Conservation (phyloP, 1,140 invertebrate species). For the Microplitis demolitor region DNA sequence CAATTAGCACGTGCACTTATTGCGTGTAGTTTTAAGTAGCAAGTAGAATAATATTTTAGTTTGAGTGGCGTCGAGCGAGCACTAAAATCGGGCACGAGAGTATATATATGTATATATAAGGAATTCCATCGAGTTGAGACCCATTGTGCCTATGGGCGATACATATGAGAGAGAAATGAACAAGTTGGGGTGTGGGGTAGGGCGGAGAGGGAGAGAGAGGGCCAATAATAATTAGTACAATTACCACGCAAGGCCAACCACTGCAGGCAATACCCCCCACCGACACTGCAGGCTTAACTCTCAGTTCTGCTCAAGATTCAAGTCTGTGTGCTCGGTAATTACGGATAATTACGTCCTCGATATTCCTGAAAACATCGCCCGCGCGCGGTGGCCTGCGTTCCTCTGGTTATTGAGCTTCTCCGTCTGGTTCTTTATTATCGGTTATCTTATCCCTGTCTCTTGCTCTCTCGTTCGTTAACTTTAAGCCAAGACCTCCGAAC, state of each 20-base stretch:
- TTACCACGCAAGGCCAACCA: slow-evolving; percentile 59
- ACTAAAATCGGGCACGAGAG: slow-evolving; percentile 23
- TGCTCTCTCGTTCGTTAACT: background rate
- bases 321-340: slow-evolving; percentile 56
- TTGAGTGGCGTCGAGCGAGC: background rate
- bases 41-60: slow-evolving; percentile 7
- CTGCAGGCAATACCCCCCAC: slow-evolving; percentile 32
- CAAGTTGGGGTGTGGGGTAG: slow-evolving; percentile 23
- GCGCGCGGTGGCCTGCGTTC: slow-evolving; percentile 34
- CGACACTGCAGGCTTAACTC: background rate
- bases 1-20: slow-evolving; percentile 22
- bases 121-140: no score
- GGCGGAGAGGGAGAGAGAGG: slow-evolving; percentile 31
- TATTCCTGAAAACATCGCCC: slow-evolving; percentile 58
- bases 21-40: slow-evolving; percentile 5
- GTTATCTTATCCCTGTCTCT: slow-evolving; percentile 6
- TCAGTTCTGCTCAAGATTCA: slow-evolving; percentile 43
- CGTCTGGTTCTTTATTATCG: slow-evolving; percentile 29
- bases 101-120: background rate
- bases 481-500: slow-evolving; percentile 15
- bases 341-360: slow-evolving; percentile 60
- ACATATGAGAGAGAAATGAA: slow-evolving; percentile 32
- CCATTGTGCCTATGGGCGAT: background rate
- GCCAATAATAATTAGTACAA: slow-evolving; percentile 60
- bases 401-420: slow-evolving; percentile 13